These are phyloP conservation scores for Chesias legatella DNA, from an alignment of 2,888 invertebrate species.

Conservation along the genomic window DNA sequence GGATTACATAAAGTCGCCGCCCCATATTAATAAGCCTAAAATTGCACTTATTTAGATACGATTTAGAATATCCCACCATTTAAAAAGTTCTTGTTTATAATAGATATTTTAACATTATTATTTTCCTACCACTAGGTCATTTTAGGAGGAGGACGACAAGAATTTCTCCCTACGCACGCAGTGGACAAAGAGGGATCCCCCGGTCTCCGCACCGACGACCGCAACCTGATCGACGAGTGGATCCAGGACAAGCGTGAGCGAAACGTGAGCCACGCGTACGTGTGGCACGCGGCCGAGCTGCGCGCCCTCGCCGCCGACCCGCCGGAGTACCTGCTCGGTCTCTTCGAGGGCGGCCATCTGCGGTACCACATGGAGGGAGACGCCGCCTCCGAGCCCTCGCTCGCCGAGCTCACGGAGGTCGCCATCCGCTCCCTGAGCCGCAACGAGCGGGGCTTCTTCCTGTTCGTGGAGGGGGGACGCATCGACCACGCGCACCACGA, in stretches of 20 bases:
- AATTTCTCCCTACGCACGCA: conserved; percentile 77
- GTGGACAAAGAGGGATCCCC: conserved; percentile 69
- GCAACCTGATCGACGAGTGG: conserved; percentile 85
- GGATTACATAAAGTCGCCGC: too few species aligned
- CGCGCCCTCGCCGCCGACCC: conserved; percentile 44
- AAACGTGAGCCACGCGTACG: conserved; percentile 63
- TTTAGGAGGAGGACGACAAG: conserved; percentile 85
- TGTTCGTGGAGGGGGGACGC: conserved; percentile 85
- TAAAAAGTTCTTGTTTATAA: too few species aligned
- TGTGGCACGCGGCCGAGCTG: conserved; percentile 64
- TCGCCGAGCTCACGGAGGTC: conserved; percentile 68
- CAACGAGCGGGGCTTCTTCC: conserved; percentile 84
- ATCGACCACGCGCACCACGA: conserved; percentile 85
- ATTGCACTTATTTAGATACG: too few species aligned
- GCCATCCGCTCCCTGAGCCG: conserved; percentile 85
- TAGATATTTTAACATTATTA: background rate
- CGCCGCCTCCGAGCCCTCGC: conserved; percentile 82
- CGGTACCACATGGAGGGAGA: conserved; percentile 84
- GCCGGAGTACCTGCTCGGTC: conserved; percentile 82
- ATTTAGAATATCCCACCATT: too few species aligned
- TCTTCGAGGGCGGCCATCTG: conserved; percentile 82
- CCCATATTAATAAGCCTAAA: too few species aligned
- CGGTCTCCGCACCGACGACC: conserved; percentile 77
- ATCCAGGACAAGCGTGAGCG: conserved; percentile 55
- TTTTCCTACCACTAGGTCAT: conserved; percentile 64